These are phyloP conservation scores for Aurelia sp. DNA, from an alignment of 30 jellyfish, hydroid and myxozoan species.

Conservation along the genomic window DNA sequence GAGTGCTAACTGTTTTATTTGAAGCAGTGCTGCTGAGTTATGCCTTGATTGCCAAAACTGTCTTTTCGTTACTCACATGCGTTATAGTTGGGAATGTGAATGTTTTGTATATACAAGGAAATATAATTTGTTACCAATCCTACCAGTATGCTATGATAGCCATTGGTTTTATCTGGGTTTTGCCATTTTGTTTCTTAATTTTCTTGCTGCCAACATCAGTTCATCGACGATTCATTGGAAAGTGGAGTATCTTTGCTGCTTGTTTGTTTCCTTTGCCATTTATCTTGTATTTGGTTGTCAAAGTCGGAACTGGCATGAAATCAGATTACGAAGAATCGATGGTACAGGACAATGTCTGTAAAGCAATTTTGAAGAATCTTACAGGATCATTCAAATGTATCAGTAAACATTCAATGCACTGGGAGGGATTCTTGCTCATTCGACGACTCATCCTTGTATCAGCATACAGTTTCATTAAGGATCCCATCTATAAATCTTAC, in stretches of 20 bases:
- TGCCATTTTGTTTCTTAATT: conserved; percentile 14
- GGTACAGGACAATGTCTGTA: too few species aligned
- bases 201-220: conserved; percentile 4
- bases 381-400: too few species aligned
- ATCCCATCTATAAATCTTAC: too few species aligned
- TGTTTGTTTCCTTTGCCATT: conserved; percentile 25
- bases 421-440: too few species aligned
- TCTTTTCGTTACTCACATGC: conserved; percentile 20
- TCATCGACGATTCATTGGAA: neutral
- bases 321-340: too few species aligned
- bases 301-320: too few species aligned
- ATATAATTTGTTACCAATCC: neutral
- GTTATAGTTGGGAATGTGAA: neutral
- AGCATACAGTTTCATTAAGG: too few species aligned
- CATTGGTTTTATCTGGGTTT: neutral
- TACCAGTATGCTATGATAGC: conserved; percentile 26
- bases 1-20: conserved; percentile 1
- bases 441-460: too few species aligned
- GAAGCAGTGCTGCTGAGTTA: conserved; percentile 24
- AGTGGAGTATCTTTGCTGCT: neutral
- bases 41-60: neutral
- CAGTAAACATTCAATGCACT: too few species aligned
- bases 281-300: neutral
- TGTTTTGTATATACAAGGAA: conserved; percentile 22
- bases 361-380: too few species aligned